phyloP scores from a whole-genome alignment of 53 echinoderm and acorn worm genomes.

The Apostichopus leukothele region DNA sequence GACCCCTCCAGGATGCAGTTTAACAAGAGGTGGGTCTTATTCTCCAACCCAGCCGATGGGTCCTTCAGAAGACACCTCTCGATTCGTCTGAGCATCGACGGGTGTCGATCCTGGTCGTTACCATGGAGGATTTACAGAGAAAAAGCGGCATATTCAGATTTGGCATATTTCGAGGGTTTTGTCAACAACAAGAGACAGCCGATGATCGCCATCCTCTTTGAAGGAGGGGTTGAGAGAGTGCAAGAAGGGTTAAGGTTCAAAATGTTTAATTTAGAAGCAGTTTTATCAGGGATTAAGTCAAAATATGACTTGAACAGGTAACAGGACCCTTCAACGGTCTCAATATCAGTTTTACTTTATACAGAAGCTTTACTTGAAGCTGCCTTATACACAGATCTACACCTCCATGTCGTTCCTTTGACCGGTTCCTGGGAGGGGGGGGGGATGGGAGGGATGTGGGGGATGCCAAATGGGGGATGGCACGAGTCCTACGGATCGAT shows the following conservation, averaged over 20 bases:
- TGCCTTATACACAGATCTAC: too few species aligned
- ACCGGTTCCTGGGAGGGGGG: too few species aligned
- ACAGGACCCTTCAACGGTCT: not conserved
- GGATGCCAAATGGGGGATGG: too few species aligned
- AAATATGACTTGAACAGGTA: not conserved
- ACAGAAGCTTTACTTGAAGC: too few species aligned
- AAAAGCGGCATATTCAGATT: conserved; percentile 77
- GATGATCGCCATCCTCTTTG: conserved; percentile 66
- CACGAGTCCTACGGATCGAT: too few species aligned
- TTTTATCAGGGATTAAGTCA: conserved; percentile 62
- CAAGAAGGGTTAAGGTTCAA: conserved; percentile 65
- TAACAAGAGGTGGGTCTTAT: conserved; percentile 63
- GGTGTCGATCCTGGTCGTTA: conserved; percentile 70
- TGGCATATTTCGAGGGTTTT: conserved; percentile 66
- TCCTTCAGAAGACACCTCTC: conserved; percentile 62
- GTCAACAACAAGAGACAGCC: conserved; percentile 38
- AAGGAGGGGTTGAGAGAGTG: conserved; percentile 56
- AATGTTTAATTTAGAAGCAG: conserved; percentile 73
- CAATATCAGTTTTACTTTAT: too few species aligned
- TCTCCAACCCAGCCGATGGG: conserved; percentile 85
- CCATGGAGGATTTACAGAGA: conserved; percentile 61
- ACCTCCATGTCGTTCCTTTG: too few species aligned
- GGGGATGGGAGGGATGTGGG: too few species aligned
- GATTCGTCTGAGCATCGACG: conserved; percentile 79
- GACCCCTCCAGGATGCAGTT: conserved; percentile 11